Evolutionary conservation across 2,797 vertebrate genomes (phyloP).

Genomic region (Lagorchestes hirsutus): DNA sequence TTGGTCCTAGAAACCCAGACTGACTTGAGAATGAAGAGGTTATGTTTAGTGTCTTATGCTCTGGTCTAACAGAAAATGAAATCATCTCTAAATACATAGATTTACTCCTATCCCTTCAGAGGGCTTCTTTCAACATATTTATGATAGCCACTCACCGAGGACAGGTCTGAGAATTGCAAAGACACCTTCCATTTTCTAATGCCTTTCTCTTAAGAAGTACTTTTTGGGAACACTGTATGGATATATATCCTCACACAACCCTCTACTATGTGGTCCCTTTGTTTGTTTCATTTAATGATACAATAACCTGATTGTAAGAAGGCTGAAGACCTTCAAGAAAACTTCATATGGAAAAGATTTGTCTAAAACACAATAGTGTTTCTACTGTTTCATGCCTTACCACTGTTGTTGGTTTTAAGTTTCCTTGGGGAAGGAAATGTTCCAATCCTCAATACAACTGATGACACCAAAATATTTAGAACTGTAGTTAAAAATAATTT

Average conservation of each 20-base stretch:
- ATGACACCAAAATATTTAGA: slow-evolving; percentile 11
- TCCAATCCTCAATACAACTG: slow-evolving; percentile 14
- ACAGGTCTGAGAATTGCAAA: neutral
- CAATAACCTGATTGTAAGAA: neutral
- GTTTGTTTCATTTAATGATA: neutral
- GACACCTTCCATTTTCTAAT: neutral
- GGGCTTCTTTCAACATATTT: neutral
- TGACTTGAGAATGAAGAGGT: neutral
- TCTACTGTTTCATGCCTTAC: neutral
- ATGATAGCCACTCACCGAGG: neutral
- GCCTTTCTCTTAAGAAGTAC: neutral
- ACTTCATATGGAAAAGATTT: neutral
- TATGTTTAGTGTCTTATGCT: neutral
- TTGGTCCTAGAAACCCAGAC: neutral
- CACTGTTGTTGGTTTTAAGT: slow-evolving; percentile 7
- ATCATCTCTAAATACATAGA: neutral
- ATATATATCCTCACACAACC: neutral
- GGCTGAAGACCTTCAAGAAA: neutral
- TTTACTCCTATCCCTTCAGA: neutral
- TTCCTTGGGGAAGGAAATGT: slow-evolving; percentile 10
- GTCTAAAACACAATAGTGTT: neutral
- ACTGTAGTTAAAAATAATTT: neutral
- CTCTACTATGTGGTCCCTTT: neutral
- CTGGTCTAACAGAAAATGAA: neutral
- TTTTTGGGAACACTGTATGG: neutral